Percentiles rank a stretch among this genome's conserved stretches.
Evolutionary conservation across 2,888 invertebrate genomes (phyloP).

Genomic region (Branchipolynoe longqiensis): DNA sequence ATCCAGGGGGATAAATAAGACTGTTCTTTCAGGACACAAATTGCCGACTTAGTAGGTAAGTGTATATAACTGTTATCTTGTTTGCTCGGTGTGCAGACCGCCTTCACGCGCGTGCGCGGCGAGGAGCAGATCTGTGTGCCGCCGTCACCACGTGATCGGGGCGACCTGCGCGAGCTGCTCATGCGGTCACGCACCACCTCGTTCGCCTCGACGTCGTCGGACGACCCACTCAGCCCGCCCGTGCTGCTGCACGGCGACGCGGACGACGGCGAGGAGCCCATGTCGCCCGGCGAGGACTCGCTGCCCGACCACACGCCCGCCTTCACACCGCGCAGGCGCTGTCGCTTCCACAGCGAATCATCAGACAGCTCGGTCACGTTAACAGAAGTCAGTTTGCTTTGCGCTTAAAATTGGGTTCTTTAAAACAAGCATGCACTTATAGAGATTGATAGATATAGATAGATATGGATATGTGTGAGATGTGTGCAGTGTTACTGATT

Average conservation of each 20-base stretch:
- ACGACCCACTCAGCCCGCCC: constrained; percentile 52
- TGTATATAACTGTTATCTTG: too few relatives aligned
- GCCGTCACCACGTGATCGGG: constrained; percentile 78
- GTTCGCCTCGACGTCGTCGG: constrained; percentile 64
- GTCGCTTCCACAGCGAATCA: constrained; percentile 52
- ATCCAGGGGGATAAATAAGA: too few relatives aligned
- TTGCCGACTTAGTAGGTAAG: too few relatives aligned
- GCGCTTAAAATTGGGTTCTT: too few relatives aligned
- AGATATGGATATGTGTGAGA: too few relatives aligned
- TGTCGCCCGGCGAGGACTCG: constrained; percentile 71
- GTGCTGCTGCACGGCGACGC: constrained; percentile 1
- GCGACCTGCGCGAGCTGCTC: constrained; percentile 79
- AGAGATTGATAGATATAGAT: too few relatives aligned
- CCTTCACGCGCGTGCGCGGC: constrained; percentile 70
- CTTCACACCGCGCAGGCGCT: too few relatives aligned
- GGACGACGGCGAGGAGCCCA: constrained; percentile 72
- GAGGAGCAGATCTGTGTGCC: constrained; percentile 80
- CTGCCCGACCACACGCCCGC: too few relatives aligned
- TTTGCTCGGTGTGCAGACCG: too few relatives aligned
- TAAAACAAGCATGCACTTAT: too few relatives aligned
- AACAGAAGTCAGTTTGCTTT: constrained; percentile 66
- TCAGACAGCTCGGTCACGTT: constrained; percentile 64
- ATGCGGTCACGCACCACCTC: constrained; percentile 76
- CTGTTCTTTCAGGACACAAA: too few relatives aligned
- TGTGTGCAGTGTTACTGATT: too few relatives aligned